These are phyloP conservation scores for Mohoua ochrocephala DNA, from an alignment of 2,113 vertebrate species.

Conservation along the genomic window DNA sequence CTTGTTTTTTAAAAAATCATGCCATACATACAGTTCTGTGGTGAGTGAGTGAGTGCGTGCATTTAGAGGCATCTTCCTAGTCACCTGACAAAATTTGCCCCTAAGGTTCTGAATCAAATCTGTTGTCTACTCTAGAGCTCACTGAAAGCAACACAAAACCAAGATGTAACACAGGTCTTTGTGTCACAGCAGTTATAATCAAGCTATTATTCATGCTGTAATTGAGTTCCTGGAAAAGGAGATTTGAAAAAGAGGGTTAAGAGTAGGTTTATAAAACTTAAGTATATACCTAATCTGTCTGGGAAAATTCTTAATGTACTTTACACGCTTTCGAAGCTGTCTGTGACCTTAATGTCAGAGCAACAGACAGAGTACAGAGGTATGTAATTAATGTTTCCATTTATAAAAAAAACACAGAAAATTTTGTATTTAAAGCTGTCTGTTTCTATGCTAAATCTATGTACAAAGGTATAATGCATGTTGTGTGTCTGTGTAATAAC, in stretches of 20 bases:
- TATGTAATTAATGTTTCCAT: not conserved
- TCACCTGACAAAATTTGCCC: not conserved
- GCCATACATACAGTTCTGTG: not conserved
- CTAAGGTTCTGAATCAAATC: not conserved
- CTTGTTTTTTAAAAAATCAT: not conserved
- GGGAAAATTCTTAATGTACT: slow-evolving; percentile 46
- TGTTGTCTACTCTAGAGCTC: not conserved
- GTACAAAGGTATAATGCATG: not conserved
- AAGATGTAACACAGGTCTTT: not conserved
- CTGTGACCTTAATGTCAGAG: not conserved
- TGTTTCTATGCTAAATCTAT: not conserved
- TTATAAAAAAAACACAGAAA: not conserved
- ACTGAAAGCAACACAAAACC: not conserved
- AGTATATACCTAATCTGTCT: slow-evolving; percentile 30
- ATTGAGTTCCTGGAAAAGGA: slow-evolving; percentile 57
- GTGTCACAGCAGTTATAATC: slow-evolving; percentile 21
- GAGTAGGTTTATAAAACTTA: slow-evolving; percentile 20
- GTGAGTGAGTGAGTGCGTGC: not conserved
- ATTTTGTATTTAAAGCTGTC: not conserved
- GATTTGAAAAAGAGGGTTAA: slow-evolving; percentile 69
- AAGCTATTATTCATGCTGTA: slow-evolving; percentile 51
- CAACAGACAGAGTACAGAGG: not conserved
- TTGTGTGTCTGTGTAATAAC: not conserved
- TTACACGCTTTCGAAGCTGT: not conserved
- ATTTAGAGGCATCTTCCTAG: not conserved